A percentile compares a stretch with the other conserved stretches of the same genome.
Evolutionary conservation across 2,888 invertebrate genomes (phyloP).

Genomic region (Myathropa florea): DNA sequence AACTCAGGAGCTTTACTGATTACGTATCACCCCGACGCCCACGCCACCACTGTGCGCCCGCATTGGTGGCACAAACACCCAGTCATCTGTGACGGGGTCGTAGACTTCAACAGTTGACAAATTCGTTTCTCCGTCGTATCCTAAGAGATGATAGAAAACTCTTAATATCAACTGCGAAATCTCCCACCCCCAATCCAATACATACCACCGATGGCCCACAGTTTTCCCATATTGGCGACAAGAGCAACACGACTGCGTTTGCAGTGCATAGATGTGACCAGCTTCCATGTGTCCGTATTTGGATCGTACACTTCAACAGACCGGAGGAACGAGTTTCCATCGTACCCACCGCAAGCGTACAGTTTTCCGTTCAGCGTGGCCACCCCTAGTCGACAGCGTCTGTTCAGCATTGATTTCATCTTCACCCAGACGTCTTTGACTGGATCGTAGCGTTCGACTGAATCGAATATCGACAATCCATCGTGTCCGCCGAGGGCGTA

Average conservation of each 20-base stretch:
- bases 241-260: constrained; percentile 91
- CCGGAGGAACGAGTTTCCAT: constrained; percentile 90
- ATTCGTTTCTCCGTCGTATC: constrained; percentile 90
- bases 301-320: constrained; percentile 92
- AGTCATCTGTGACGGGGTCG: constrained; percentile 86
- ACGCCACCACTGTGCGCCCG: constrained; percentile 94
- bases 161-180: neutral
- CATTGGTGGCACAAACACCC: constrained; percentile 90
- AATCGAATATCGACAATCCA: constrained; percentile 92
- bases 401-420: constrained; percentile 89
- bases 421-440: constrained; percentile 87
- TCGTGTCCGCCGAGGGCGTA: constrained; percentile 94
- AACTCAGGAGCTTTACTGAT: constrained; percentile 73
- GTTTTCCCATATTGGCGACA: constrained; percentile 90
- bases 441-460: constrained; percentile 91
- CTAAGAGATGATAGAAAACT: constrained; percentile 64
- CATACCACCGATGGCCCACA: constrained; percentile 89
- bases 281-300: constrained; percentile 87
- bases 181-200: neutral
- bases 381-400: constrained; percentile 91
- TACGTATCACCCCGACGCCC: constrained; percentile 91
- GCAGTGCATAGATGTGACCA: constrained; percentile 90
- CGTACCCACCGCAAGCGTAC: constrained; percentile 92
- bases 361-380: constrained; percentile 90
- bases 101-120: constrained; percentile 92